Evolutionary conservation across 1,140 invertebrate species (phyloP), one percentile per base, ranked within the genome.

Genomic region (Schlechtendalia chinensis): DNA sequence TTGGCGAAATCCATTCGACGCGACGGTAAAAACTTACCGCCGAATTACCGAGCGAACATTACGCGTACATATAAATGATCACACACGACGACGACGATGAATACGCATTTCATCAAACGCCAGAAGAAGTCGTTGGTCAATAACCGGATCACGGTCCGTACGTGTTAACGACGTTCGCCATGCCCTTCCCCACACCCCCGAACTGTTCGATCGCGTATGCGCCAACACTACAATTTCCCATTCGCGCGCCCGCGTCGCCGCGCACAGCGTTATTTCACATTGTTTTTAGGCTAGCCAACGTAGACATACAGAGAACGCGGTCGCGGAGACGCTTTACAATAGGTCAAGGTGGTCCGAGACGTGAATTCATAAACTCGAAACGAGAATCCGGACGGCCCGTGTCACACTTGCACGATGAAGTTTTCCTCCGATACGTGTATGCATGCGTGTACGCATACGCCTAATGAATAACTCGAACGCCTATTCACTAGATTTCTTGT

Each of bases 281-380:
- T 69, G 56, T 59, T 59, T n/a, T 59, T 59, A 27, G 22, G 22
- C 47, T 50, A 39, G 24, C 29, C 2, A 39, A 27, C 22, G 39
- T 47, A 17, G 24, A 50, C 1, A 19, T 3, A 32, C 47, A 4
- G 22, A 67, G 5, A 45, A 47, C n/a, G 0, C 32, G 74, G 72
- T 32, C 71, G 47, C 16, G n/a, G 29, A 24, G 53, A 75, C 74
- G 56, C n/a, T 24, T 24, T 59, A 59, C 72, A 59, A 59, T 77
- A 39, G 74, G 74, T 77, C 74, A 77, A 77, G 74, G 74, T 16
- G 74, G 74, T 24, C 56, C 74, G 74, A 61, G 74, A 77, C 74
- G 22, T 77, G 74, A 77, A 77, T 77, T 58, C 29, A 19, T 77
- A 77, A 77, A 39, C 24, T 27, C 29, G 53, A 45, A n/a, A 53